Evolutionary conservation across 2,888 invertebrate genomes (phyloP), one percentile per base, ranked within the genome.

Genomic region (Chymomyza caudatula): DNA sequence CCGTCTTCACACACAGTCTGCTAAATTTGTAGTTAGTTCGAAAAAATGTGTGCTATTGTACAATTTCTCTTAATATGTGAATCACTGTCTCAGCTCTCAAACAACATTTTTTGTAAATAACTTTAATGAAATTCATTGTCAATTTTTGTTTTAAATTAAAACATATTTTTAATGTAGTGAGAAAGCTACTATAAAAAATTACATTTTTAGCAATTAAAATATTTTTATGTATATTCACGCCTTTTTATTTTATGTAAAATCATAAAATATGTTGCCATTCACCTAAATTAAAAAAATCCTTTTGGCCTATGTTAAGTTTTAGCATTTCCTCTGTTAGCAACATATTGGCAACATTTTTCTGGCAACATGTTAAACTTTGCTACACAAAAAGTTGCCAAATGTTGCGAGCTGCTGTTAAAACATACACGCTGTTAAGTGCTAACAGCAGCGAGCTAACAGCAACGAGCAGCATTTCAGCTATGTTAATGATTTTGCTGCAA

Each of bases 111-210:
- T n/a, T 8, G 6, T n/a, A 20, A 56, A 69, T 71, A 53, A 60
- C 65, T 69, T 58, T 47, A 57, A 37, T 11, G 52, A 57, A 57
- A 57, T 69, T 20, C 54, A 57, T 56, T 37, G 17, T 49, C 20
- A 44, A 20, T 51, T 11, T 52, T 52, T 22, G 25, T 25, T 44
- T 22, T 19, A 47, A 65, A 60, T 65, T 60, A 56, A 56, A 65
- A n/a, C 42, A 13, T 11, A 37, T 37, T 37, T 37, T 37, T 37
- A 37, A 6, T 37, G 4, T 37, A 11, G 4, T 37, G 37, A 6
- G 17, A 8, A 20, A 51, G 8, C 19, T 22, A 11, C 11, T n/a
- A n/a, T n/a, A n/a, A n/a, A n/a, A n/a, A n/a, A n/a, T n/a, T n/a
- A n/a, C n/a, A n/a, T 51, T 51, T 19, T 6, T 0, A 51, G 20